phyloP scores from a whole-genome alignment of 2,113 vertebrate genomes.

The Apodemus sylvaticus region DNA sequence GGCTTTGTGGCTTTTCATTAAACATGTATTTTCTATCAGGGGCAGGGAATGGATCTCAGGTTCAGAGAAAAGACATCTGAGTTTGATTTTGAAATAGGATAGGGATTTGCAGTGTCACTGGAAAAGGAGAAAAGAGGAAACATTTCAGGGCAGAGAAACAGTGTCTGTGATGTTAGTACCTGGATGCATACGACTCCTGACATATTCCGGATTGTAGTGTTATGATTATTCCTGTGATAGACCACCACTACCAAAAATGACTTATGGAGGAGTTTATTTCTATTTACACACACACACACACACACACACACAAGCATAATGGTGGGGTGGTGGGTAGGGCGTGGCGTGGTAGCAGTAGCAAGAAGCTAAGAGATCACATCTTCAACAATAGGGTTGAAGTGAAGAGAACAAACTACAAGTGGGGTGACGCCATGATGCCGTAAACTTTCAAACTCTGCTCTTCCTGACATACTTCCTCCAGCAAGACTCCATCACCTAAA shows the following conservation, averaged over 20 bases:
- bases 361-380: background rate
- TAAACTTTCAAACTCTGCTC: background rate
- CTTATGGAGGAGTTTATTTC: background rate
- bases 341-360: background rate
- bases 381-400: background rate
- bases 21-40: background rate
- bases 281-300: background rate
- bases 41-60: background rate
- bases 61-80: conserved; percentile 22
- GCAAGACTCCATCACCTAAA: background rate
- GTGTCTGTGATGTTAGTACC: background rate
- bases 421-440: background rate
- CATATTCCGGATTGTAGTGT: background rate
- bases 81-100: conserved; percentile 18
- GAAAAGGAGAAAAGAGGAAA: background rate
- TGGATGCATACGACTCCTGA: background rate
- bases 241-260: background rate
- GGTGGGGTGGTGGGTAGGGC: background rate
- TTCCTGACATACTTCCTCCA: background rate
- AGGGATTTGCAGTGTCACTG: background rate
- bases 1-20: background rate
- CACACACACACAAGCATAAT: background rate
- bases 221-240: background rate
- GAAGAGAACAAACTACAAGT: background rate
- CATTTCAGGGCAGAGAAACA: conserved; percentile 9